These are phyloP conservation scores for Apus apus DNA, from an alignment of 2,113 vertebrate genomes.

Conservation along the genomic window DNA sequence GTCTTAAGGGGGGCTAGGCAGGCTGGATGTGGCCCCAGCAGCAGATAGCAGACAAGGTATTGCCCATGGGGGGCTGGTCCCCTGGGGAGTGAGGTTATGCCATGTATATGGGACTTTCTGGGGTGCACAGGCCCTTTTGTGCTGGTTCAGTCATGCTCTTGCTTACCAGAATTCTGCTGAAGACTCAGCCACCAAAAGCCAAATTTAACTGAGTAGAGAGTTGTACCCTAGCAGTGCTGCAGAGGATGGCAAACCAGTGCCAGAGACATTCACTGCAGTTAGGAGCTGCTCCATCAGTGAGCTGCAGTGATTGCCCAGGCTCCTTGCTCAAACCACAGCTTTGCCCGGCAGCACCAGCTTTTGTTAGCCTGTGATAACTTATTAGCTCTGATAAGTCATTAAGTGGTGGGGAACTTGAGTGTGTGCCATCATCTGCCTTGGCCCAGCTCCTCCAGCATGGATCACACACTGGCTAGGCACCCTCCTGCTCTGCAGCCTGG, in stretches of 20 bases:
- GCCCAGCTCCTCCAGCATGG: not conserved
- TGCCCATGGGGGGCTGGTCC: rapidly evolving
- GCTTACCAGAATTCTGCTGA: not conserved
- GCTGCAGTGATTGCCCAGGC: conserved; percentile 43
- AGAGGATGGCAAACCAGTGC: not conserved
- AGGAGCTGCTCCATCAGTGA: not conserved
- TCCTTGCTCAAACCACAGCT: conserved; percentile 38
- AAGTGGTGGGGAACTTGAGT: not conserved
- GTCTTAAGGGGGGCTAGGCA: rapidly evolving
- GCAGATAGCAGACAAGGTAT: not conserved
- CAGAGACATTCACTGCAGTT: not conserved
- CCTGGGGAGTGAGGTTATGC: rapidly evolving
- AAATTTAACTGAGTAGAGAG: not conserved
- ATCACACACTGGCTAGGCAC: rapidly evolving
- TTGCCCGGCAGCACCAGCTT: not conserved
- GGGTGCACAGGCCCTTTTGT: not conserved
- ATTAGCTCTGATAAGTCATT: not conserved
- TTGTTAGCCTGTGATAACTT: not conserved
- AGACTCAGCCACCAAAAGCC: not conserved
- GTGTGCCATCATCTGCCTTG: rapidly evolving
- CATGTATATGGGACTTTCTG: rapidly evolving
- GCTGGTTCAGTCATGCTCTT: not conserved
- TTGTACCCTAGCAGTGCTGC: not conserved
- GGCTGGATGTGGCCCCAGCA: not conserved
- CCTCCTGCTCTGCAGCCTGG: not conserved